These are phyloP conservation scores for Harpalus rubripes DNA, from an alignment of 2,888 invertebrate species.

Conservation along the genomic window DNA sequence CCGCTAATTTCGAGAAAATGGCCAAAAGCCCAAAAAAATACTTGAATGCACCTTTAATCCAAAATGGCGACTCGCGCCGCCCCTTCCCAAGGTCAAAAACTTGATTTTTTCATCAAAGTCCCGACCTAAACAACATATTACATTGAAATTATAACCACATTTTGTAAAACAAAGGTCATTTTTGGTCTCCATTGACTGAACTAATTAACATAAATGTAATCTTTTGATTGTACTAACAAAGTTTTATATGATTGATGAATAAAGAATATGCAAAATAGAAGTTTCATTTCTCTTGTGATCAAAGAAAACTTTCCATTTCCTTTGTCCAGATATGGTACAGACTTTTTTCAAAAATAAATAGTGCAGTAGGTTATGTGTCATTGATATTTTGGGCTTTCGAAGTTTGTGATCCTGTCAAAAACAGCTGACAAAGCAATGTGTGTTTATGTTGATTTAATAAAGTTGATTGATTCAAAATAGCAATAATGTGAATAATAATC, in stretches of 20 bases:
- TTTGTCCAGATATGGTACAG: conserved; percentile 17
- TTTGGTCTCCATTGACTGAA: no score
- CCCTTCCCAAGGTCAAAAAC: no score
- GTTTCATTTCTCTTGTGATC: not conserved
- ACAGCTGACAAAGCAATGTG: conserved; percentile 62
- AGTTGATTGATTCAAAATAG: conserved; percentile 40
- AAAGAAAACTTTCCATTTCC: not conserved
- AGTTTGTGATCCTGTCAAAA: conserved; percentile 61
- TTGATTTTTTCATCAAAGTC: no score
- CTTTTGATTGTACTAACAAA: conserved; percentile 40
- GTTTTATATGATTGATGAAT: conserved; percentile 49
- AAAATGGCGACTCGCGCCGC: no score
- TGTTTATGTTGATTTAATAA: conserved; percentile 56
- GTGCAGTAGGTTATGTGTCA: conserved; percentile 45
- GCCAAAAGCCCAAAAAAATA: no score
- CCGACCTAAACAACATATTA: no score
- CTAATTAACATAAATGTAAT: conserved; percentile 16
- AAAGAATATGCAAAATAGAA: conserved; percentile 10
- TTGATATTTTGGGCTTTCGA: conserved; percentile 48
- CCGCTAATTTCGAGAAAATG: no score
- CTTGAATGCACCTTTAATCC: no score
- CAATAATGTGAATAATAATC: conserved; percentile 51
- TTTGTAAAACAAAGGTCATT: no score
- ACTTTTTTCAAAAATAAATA: conserved; percentile 36
- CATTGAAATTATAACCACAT: no score